Evolutionary conservation across 2,113 vertebrate species (phyloP), one percentile per base, ranked within the genome.

Genomic region (Oreochromis tanganicae): DNA sequence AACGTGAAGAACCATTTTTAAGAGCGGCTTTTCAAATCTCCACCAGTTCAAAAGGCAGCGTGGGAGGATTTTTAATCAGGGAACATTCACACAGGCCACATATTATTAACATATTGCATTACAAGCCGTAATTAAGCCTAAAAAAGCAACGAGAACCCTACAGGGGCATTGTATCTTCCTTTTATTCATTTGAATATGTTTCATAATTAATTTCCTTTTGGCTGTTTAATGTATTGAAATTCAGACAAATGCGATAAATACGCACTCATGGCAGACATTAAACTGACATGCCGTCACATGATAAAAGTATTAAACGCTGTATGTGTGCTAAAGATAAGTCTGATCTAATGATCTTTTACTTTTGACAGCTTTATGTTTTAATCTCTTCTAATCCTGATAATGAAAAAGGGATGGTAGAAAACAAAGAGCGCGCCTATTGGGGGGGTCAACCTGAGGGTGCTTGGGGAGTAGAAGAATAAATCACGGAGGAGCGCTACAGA

Each of bases 1-100:
- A 82, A 80, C 3, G 4, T 78, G 68, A 83, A 88, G 84, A 88
- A 52, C 5, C 10, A 4, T 84, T 91, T 91, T 87, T 38, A 84
- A 88, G 75, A 88, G 63, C 75, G 6, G 66, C 75, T 87, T 83
- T 89, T 87, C 55, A 88, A 85, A 86, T 91, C 83, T 85, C 56
- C 71, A 82, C 82, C 89, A 89, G 92, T 90, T 93, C 91, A 93
- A 94, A 95, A 92, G 90, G 87, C 80, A 87, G 87, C 21, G 92
- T 94, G 92, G 95, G 92, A 81, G 91, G 94, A 94, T 92, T 93
- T 83, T 85, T 85, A 89, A 92, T 90, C 85, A 88, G 84, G 41
- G 79, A 81, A 36, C 81, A 81, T 82, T 85, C 85, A 89, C 87
- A 90, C 57, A 61, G 88, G 85, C 84, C 90, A 92, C 89, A 85